Evolutionary conservation across 1,140 invertebrate species (phyloP).

Genomic region (Coboldia fuscipes): DNA sequence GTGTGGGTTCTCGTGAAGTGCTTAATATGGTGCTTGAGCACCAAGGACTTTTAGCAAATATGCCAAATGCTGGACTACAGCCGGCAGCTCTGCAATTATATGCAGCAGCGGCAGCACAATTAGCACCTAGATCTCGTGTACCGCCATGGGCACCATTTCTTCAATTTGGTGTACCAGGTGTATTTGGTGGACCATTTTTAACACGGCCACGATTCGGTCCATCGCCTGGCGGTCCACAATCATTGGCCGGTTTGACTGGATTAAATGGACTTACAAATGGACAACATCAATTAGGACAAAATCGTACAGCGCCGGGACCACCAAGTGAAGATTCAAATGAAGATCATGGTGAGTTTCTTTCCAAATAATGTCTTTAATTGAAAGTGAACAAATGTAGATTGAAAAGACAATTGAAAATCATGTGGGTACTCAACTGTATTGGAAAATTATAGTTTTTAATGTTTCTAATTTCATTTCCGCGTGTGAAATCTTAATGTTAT

Average conservation of each 20-base stretch:
- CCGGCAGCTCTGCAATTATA: constrained; percentile 30
- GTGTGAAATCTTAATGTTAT: too few relatives aligned
- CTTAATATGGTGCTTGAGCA: constrained; percentile 6
- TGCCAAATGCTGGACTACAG: constrained; percentile 23
- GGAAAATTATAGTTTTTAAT: too few relatives aligned
- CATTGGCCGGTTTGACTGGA: constrained; percentile 11
- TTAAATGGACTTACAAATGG: constrained; percentile 12
- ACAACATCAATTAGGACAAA: constrained; percentile 16
- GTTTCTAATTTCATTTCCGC: too few relatives aligned
- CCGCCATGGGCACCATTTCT: constrained; percentile 29
- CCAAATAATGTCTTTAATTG: neutral
- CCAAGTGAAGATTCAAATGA: constrained; percentile 34
- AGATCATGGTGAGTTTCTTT: constrained; percentile 23
- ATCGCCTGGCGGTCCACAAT: constrained; percentile 16
- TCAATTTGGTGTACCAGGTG: constrained; percentile 28
- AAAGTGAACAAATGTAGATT: neutral
- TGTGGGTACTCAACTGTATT: too few relatives aligned
- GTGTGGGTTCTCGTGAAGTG: too few relatives aligned
- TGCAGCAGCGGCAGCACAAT: constrained; percentile 28
- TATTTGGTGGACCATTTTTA: constrained; percentile 21
- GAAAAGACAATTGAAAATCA: constrained; percentile 6
- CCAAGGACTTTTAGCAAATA: constrained; percentile 5
- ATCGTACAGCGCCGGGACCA: constrained; percentile 19
- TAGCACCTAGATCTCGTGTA: constrained; percentile 26
- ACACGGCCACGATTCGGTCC: constrained; percentile 19